These are phyloP conservation scores for Agrochola circellaris DNA, from an alignment of 2,888 invertebrate species.

Conservation along the genomic window DNA sequence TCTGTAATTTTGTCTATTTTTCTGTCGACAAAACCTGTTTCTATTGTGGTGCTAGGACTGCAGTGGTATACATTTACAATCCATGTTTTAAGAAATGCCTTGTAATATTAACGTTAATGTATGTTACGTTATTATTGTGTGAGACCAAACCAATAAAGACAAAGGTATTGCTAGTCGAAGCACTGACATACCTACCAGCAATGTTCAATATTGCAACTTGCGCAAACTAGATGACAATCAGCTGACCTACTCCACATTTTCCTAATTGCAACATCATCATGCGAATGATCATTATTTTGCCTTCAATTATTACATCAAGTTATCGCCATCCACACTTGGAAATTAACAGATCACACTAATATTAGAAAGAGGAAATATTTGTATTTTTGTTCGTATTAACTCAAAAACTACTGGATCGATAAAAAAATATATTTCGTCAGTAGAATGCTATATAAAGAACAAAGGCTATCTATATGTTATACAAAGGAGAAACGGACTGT, in stretches of 20 bases:
- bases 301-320: constrained; percentile 44
- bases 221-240: constrained; percentile 62
- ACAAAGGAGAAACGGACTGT: no score
- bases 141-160: constrained; percentile 9
- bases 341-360: no score
- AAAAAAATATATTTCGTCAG: no score
- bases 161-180: constrained; percentile 9
- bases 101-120: not conserved
- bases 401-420: no score
- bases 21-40: no score
- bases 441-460: no score
- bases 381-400: no score
- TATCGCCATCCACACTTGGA: not conserved
- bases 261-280: constrained; percentile 61
- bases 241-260: constrained; percentile 60
- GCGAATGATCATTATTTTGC: constrained; percentile 52
- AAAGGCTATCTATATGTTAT: no score
- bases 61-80: not conserved
- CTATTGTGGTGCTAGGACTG: no score
- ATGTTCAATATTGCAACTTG: constrained; percentile 58
- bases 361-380: no score
- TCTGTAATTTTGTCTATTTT: no score
- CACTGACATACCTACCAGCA: constrained; percentile 18
- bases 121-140: not conserved
- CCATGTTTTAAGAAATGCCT: not conserved